Evolutionary conservation across 2,797 vertebrate species (phyloP).

Genomic region (Chaunax sp.): DNA sequence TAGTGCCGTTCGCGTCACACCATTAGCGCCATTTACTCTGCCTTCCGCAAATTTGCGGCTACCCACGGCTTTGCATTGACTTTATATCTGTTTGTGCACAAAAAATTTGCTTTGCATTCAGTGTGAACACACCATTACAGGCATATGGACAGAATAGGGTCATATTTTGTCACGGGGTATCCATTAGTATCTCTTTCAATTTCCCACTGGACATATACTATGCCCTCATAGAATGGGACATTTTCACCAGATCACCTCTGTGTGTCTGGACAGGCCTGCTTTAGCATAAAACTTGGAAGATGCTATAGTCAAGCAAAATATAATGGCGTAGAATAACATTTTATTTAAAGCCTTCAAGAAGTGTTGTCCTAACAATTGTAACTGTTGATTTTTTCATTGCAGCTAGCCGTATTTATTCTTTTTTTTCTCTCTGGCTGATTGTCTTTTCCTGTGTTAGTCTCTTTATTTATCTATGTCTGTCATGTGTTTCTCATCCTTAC

Average conservation of each 20-base stretch:
- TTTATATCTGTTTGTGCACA: no score
- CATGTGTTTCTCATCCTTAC: conserved; percentile 9
- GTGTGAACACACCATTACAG: no score
- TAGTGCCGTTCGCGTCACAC: no score
- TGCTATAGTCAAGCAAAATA: background rate
- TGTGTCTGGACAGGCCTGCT: background rate
- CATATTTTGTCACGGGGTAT: no score
- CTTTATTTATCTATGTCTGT: background rate
- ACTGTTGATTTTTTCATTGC: background rate
- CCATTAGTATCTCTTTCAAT: no score
- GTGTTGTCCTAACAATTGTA: background rate
- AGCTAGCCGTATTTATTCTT: background rate
- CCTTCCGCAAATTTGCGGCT: no score
- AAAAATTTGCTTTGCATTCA: no score
- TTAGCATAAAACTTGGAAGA: background rate
- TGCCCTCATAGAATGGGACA: background rate
- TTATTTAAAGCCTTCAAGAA: background rate
- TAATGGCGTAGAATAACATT: background rate
- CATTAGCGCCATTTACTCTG: no score
- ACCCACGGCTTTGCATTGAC: no score
- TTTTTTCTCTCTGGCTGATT: background rate
- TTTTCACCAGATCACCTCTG: background rate
- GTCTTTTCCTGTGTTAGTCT: background rate
- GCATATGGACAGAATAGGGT: background rate
- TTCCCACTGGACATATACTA: no score